These are phyloP conservation scores for Hemibagrus wyckioides DNA, from an alignment of 2,113 vertebrate genomes.

Conservation along the genomic window DNA sequence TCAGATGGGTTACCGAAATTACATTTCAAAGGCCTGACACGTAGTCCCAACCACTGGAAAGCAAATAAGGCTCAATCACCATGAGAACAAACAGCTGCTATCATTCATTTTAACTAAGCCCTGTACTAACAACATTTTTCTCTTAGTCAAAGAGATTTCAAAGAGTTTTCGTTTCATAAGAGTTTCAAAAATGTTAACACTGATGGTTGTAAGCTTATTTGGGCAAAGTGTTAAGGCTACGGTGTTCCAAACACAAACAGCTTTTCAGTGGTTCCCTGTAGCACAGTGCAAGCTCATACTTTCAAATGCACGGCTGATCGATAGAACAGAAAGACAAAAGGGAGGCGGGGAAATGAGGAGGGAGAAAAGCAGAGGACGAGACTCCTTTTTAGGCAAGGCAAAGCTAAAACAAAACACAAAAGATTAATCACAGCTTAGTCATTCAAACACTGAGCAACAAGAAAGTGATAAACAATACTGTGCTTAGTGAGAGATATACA, in stretches of 20 bases:
- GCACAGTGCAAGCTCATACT: background rate
- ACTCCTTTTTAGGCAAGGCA: conserved; percentile 33
- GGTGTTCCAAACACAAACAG: background rate
- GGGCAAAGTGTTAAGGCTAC: conserved; percentile 24
- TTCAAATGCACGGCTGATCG: conserved; percentile 21
- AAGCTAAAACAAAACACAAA: conserved; percentile 12
- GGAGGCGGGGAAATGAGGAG: background rate
- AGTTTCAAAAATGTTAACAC: conserved; percentile 32
- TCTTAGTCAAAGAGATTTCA: conserved; percentile 14
- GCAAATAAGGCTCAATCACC: conserved; percentile 21
- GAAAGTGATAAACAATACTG: conserved; percentile 38
- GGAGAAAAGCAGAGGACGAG: conserved; percentile 9
- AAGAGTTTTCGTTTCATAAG: conserved; percentile 41
- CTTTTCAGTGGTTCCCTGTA: conserved; percentile 17
- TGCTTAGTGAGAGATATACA: conserved; percentile 28
- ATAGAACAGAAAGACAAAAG: conserved; percentile 34
- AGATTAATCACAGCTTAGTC: conserved; percentile 38
- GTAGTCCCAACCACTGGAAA: conserved; percentile 33
- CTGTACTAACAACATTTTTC: conserved; percentile 26
- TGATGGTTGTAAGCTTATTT: conserved; percentile 32
- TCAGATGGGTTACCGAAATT: conserved; percentile 31
- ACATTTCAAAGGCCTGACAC: conserved; percentile 40
- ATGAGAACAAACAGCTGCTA: conserved; percentile 36
- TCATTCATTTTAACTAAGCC: conserved; percentile 16
- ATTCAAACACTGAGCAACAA: conserved; percentile 30